phyloP scores from a whole-genome alignment of 2,113 vertebrate species.

The Myrmecophaga tridactyla region DNA sequence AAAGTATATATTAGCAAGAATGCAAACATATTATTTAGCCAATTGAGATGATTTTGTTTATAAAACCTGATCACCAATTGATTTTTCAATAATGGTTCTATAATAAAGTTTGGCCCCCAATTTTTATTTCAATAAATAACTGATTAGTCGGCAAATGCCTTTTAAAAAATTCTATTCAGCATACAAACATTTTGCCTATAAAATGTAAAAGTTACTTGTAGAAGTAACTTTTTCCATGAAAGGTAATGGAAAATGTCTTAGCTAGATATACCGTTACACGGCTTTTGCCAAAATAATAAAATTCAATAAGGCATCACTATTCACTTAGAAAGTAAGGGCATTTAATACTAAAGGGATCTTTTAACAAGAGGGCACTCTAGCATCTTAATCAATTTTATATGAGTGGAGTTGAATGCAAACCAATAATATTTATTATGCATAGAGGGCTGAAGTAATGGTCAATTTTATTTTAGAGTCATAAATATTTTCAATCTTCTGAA shows the following conservation, averaged over 20 bases:
- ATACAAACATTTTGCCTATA: background rate
- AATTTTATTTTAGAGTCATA: conserved; percentile 33
- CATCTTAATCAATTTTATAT: background rate
- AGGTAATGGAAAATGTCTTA: conserved; percentile 12
- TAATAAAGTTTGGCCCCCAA: background rate
- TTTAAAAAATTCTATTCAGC: background rate
- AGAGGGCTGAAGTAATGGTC: background rate
- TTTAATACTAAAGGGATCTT: conserved; percentile 22
- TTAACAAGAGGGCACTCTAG: conserved; percentile 42
- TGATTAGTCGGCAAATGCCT: background rate
- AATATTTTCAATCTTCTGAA: conserved; percentile 31
- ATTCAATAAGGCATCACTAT: conserved; percentile 58
- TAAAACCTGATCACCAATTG: background rate
- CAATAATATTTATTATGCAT: background rate
- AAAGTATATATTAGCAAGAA: background rate
- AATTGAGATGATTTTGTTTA: background rate
- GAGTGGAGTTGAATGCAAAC: conserved; percentile 31
- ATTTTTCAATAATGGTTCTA: background rate
- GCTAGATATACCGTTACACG: background rate
- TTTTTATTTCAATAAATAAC: background rate
- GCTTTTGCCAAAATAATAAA: conserved; percentile 53
- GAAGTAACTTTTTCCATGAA: background rate
- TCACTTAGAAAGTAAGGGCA: conserved; percentile 42
- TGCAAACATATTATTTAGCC: background rate
- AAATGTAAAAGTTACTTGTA: background rate